Conservation (phyloP, 2,888 invertebrate genomes). For the Phorcus lineatus region DNA sequence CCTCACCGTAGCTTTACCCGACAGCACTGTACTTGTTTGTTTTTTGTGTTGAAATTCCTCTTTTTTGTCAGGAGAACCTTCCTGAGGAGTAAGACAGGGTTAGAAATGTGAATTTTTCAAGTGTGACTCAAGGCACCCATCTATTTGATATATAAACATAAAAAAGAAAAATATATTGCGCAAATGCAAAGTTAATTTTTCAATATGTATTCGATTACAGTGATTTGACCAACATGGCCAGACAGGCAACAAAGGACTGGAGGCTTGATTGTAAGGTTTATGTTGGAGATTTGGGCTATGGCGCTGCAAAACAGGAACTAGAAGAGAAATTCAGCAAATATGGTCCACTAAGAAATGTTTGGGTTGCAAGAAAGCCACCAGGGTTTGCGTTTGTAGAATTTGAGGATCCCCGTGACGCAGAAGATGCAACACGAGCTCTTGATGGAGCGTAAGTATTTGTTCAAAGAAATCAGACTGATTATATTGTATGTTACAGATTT, state of each 20-base stretch:
- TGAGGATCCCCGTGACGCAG: constrained; percentile 70
- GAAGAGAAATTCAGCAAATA: constrained; percentile 92
- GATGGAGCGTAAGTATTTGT: constrained; percentile 72
- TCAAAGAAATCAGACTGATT: background rate
- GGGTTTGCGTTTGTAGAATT: constrained; percentile 78
- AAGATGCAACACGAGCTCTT: constrained; percentile 74
- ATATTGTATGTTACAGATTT: no score
- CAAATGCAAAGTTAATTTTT: no score
- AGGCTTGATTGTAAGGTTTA: constrained; percentile 93
- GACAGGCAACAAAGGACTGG: constrained; percentile 80
- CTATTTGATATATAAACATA: no score
- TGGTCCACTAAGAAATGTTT: constrained; percentile 91
- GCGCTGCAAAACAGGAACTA: constrained; percentile 90
- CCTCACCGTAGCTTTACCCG: no score
- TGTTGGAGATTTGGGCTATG: constrained; percentile 92
- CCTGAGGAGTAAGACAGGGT: no score
- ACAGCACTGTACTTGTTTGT: no score
- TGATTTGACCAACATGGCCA: constrained; percentile 15
- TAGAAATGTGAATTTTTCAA: no score
- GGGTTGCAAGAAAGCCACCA: constrained; percentile 94
- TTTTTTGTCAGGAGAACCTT: no score
- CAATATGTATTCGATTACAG: no score
- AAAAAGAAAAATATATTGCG: no score
- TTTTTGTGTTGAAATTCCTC: no score
- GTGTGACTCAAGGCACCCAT: no score